Conservation (phyloP, 2,888 invertebrate species). For the Pterobdella sp. region DNA sequence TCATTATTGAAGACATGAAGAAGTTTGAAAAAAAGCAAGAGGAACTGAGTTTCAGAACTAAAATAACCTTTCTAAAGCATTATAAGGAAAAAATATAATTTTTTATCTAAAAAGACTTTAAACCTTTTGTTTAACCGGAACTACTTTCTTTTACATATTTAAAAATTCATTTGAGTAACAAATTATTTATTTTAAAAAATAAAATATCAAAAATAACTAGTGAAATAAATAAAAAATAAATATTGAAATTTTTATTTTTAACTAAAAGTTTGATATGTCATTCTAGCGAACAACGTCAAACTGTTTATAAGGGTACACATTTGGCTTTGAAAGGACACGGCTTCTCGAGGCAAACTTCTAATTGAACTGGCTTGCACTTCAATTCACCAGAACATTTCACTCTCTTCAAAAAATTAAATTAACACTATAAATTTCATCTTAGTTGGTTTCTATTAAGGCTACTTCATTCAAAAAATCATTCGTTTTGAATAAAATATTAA, state of each 20-base stretch:
- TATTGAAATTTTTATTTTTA: no score
- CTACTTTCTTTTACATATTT: not conserved
- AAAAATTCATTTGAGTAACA: not conserved
- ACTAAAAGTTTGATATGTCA: no score
- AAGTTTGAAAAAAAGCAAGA: no score
- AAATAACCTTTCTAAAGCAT: no score
- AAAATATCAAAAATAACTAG: not conserved
- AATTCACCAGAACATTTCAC: not conserved
- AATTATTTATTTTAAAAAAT: not conserved
- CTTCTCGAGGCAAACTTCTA: not conserved
- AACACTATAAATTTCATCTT: no score
- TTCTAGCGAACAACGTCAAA: no score
- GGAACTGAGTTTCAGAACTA: no score
- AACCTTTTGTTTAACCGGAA: not conserved
- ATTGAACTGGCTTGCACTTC: not conserved
- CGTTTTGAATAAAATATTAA: not conserved
- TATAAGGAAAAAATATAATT: not conserved
- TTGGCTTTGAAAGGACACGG: slow-evolving; percentile 12
- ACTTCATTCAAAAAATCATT: no score
- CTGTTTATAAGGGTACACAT: no score
- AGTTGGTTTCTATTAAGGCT: no score
- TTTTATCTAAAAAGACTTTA: not conserved
- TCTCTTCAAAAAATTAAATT: no score
- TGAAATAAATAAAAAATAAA: not conserved
- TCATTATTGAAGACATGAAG: slow-evolving; percentile 10